A percentile compares a stretch with the other conserved stretches of the same genome.
Evolutionary conservation across 2,888 invertebrate genomes (phyloP).

Genomic region (Cyrtodaria siliqua): DNA sequence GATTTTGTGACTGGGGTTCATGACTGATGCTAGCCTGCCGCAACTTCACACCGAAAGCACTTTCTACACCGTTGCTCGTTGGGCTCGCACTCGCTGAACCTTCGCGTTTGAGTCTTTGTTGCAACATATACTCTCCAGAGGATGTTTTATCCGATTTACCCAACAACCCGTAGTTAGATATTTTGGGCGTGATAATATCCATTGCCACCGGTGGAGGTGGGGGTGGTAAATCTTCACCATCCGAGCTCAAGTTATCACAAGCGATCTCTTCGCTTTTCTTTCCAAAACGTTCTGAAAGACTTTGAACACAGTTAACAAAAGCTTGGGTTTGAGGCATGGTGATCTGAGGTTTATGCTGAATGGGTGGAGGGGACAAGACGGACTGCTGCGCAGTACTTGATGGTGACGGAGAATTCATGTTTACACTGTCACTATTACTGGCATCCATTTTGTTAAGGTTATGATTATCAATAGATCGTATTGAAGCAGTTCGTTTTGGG

Average conservation of each 20-base stretch:
- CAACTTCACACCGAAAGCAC: constrained; percentile 67
- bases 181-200: constrained; percentile 82
- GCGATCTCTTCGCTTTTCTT: constrained; percentile 79
- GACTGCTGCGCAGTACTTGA: constrained; percentile 17
- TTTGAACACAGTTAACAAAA: constrained; percentile 85
- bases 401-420: background rate
- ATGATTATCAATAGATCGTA: constrained; percentile 68
- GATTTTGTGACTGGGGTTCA: constrained; percentile 49
- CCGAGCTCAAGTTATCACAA: constrained; percentile 77
- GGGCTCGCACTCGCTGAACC: constrained; percentile 52
- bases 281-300: constrained; percentile 81
- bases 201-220: constrained; percentile 83
- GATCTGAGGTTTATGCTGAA: constrained; percentile 66
- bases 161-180: constrained; percentile 81
- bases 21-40: constrained; percentile 53
- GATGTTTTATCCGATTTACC: constrained; percentile 70
- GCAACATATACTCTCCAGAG: constrained; percentile 68
- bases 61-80: constrained; percentile 51
- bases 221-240: constrained; percentile 83
- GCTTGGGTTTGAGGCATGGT: constrained; percentile 76
- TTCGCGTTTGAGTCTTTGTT: constrained; percentile 66
- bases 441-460: constrained; percentile 1
- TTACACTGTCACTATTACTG: constrained; percentile 1
- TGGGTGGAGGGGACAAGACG: constrained; percentile 60
- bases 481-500: constrained; percentile 86